Conservation (phyloP, 2,888 invertebrate genomes). For the Xestoiulus laeticollis region DNA sequence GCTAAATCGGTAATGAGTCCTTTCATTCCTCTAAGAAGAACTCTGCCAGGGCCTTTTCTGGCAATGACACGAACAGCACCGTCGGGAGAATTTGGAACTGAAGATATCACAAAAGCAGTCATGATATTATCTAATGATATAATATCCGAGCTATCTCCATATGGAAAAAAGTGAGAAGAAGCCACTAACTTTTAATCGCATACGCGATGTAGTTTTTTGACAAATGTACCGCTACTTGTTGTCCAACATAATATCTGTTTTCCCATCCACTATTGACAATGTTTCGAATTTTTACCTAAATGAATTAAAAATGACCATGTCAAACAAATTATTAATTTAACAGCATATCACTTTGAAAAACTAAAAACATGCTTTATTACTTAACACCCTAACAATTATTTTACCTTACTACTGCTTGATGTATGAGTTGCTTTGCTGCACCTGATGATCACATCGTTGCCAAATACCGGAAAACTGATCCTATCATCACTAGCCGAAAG, state of each 20-base stretch:
- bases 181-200: slow-evolving; percentile 80
- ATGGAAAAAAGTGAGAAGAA: background rate
- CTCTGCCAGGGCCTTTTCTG: slow-evolving; percentile 76
- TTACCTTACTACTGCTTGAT: slow-evolving; percentile 64
- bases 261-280: slow-evolving; percentile 96
- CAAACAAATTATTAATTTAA: too few relatives aligned
- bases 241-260: slow-evolving; percentile 84
- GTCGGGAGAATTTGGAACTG: slow-evolving; percentile 59
- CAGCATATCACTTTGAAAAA: background rate
- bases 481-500: slow-evolving; percentile 68
- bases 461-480: slow-evolving; percentile 69
- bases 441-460: slow-evolving; percentile 67
- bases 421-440: slow-evolving; percentile 59
- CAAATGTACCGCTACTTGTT: slow-evolving; percentile 86
- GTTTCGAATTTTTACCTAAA: slow-evolving; percentile 83
- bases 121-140: background rate
- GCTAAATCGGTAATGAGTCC: slow-evolving; percentile 91
- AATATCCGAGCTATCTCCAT: background rate
- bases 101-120: slow-evolving; percentile 54
- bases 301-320: too few relatives aligned
- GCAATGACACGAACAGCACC: slow-evolving; percentile 85
- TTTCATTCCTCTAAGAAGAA: slow-evolving; percentile 85
- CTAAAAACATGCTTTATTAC: background rate
- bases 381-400: background rate
- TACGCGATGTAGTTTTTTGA: slow-evolving; percentile 88